Conservation (phyloP, 2,888 invertebrate genomes). For the Chloroclysta siterata region DNA sequence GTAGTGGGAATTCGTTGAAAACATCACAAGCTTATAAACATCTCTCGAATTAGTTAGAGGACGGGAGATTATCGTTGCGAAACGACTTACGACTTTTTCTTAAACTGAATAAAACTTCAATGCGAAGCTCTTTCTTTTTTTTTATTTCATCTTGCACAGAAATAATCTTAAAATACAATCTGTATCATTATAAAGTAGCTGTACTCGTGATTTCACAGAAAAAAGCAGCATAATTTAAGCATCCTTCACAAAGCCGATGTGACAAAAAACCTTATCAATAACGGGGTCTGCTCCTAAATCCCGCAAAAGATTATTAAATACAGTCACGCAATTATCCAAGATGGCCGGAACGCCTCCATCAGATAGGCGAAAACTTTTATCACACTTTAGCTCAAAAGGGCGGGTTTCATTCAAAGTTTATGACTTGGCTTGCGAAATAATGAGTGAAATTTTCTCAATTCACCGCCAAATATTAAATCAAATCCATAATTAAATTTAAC, state of each 20-base stretch:
- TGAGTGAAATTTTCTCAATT: constrained; percentile 53
- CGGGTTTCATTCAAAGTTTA: constrained; percentile 48
- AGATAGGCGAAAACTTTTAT: constrained; percentile 60
- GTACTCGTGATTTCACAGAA: neutral
- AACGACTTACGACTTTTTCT: too few species aligned
- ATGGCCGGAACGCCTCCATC: constrained; percentile 52
- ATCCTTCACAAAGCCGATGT: constrained; percentile 9
- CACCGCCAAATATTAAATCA: constrained; percentile 45
- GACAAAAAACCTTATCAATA: constrained; percentile 30
- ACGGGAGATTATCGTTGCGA: too few species aligned
- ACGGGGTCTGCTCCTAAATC: constrained; percentile 23
- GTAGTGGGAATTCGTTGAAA: too few species aligned
- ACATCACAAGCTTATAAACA: too few species aligned
- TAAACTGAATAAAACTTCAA: too few species aligned
- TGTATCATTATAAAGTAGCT: neutral
- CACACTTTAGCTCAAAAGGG: constrained; percentile 51
- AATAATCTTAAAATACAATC: neutral
- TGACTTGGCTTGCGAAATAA: constrained; percentile 50
- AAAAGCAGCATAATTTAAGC: constrained; percentile 3
- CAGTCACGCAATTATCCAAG: constrained; percentile 49
- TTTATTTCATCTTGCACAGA: neutral
- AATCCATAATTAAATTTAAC: constrained; percentile 44
- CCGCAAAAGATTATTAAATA: constrained; percentile 39
- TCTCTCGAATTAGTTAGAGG: too few species aligned
- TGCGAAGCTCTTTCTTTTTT: too few species aligned